Conservation (phyloP, 2,797 vertebrate species). For the Chelon auratus region DNA sequence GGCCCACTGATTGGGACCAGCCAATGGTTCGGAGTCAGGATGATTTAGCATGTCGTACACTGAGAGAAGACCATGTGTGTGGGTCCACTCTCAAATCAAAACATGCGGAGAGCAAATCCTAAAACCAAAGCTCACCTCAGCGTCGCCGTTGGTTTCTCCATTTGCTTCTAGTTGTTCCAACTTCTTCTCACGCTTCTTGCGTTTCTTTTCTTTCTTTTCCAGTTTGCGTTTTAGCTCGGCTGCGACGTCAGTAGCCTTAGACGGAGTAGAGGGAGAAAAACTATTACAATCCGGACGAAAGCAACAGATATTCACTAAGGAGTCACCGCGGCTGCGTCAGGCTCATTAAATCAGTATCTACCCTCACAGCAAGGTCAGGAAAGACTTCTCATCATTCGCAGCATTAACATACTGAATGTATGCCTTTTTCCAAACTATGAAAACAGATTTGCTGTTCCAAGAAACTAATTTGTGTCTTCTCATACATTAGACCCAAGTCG, state of each 20-base stretch:
- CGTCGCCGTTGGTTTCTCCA: conserved; percentile 51
- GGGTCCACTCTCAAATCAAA: conserved; percentile 77
- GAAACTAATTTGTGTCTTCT: no score
- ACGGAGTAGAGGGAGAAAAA: rapidly evolving
- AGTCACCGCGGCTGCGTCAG: conserved; percentile 83
- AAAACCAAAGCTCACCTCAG: conserved; percentile 39
- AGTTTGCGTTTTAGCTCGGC: conserved; percentile 88
- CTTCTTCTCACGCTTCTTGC: conserved; percentile 88
- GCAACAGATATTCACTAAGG: rapidly evolving
- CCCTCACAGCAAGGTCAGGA: conserved; percentile 90
- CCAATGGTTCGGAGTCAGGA: conserved; percentile 86
- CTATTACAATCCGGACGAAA: not conserved
- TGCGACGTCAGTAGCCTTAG: conserved; percentile 88
- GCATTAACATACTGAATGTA: conserved; percentile 19
- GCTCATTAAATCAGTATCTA: conserved; percentile 98
- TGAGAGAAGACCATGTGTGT: conserved; percentile 71
- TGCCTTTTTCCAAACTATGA: not conserved
- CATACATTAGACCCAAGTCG: no score
- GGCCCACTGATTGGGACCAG: conserved; percentile 74
- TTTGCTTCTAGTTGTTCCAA: conserved; percentile 79
- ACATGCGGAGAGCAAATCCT: conserved; percentile 52
- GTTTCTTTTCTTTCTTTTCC: conserved; percentile 93
- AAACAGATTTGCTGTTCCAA: not conserved
- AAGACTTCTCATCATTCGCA: conserved; percentile 87
- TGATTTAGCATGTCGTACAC: conserved; percentile 83